phyloP scores from a whole-genome alignment of 2,113 vertebrate genomes.

The Peromyscus polionotus region DNA sequence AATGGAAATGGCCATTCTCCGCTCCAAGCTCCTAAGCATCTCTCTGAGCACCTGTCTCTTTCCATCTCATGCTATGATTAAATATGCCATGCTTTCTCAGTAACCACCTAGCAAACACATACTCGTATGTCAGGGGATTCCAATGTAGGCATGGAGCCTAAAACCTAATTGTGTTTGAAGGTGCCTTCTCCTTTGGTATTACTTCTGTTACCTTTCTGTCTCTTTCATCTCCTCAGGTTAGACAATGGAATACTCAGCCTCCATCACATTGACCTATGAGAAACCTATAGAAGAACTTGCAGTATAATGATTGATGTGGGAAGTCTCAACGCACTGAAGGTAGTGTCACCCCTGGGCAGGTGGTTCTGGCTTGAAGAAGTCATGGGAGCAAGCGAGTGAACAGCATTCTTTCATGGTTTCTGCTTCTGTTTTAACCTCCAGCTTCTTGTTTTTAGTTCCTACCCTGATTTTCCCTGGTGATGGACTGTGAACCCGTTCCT shows the following conservation, averaged over 20 bases:
- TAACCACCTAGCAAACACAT: not conserved
- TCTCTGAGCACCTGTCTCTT: constrained; percentile 31
- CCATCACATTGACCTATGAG: not conserved
- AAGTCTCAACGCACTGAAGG: not conserved
- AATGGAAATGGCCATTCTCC: not conserved
- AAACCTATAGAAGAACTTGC: not conserved
- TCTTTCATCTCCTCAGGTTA: not conserved
- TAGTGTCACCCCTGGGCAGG: not conserved
- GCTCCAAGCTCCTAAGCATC: not conserved
- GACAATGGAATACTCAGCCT: not conserved
- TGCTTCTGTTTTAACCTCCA: not conserved
- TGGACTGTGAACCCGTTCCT: not conserved
- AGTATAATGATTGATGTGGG: not conserved
- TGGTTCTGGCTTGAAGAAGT: not conserved
- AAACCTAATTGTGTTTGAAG: not conserved
- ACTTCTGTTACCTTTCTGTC: not conserved
- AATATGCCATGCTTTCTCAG: not conserved
- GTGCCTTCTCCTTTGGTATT: not conserved
- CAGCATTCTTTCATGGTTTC: too few relatives aligned
- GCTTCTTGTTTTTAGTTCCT: not conserved
- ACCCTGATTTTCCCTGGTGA: not conserved
- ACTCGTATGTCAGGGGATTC: not conserved
- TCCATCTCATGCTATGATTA: not conserved
- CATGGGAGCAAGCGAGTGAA: too few relatives aligned
- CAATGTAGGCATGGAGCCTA: not conserved